Percentiles rank a stretch among this genome's conserved stretches.
phyloP scores from a whole-genome alignment of 1,140 invertebrate genomes.

The Nephila pilipes region DNA sequence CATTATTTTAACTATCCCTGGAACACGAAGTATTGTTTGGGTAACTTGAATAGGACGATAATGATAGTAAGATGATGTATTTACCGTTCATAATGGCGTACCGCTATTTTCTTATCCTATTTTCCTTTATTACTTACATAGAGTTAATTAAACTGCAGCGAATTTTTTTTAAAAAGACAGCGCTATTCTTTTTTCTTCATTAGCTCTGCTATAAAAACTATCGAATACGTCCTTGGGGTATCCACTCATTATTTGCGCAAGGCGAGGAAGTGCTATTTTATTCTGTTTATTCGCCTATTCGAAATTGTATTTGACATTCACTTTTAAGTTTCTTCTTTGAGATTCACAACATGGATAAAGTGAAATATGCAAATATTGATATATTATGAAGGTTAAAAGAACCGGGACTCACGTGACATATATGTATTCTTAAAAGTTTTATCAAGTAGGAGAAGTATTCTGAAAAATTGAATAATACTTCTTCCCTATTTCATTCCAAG shows the following conservation, averaged over 20 bases:
- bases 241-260: background rate
- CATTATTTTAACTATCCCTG: too few relatives aligned
- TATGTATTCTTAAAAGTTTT: too few relatives aligned
- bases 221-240: background rate
- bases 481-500: background rate
- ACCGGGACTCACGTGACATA: too few relatives aligned
- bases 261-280: background rate
- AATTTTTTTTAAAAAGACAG: background rate
- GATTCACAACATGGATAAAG: background rate
- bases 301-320: background rate
- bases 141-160: too few relatives aligned
- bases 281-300: background rate
- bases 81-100: too few relatives aligned
- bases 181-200: background rate
- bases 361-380: background rate
- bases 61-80: too few relatives aligned
- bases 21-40: too few relatives aligned
- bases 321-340: background rate
- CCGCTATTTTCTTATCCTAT: too few relatives aligned
- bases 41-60: too few relatives aligned
- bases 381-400: background rate
- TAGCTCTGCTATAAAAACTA: background rate
- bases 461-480: too few relatives aligned
- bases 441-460: too few relatives aligned
- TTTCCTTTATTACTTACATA: too few relatives aligned